Conservation (phyloP, 2,888 invertebrate species). For the Siphonodentalium dalli region DNA sequence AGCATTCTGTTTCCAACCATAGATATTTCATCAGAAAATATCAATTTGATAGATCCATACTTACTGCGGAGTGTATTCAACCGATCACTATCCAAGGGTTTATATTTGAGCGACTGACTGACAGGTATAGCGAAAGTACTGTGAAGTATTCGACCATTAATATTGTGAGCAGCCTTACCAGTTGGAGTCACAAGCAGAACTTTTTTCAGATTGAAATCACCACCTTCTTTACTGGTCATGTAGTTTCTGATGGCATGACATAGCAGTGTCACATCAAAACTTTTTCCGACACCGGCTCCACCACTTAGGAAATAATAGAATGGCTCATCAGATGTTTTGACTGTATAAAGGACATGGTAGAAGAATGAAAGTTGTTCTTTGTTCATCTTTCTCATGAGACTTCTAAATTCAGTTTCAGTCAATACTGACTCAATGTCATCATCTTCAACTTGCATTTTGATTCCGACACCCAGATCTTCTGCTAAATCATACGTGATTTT, state of each 20-base stretch:
- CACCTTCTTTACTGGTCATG: too few relatives aligned
- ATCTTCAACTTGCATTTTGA: conserved; percentile 9
- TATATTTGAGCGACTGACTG: too few relatives aligned
- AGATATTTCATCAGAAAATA: conserved; percentile 32
- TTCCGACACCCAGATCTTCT: conserved; percentile 18
- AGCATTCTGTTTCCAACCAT: conserved; percentile 33
- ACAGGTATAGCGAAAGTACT: too few relatives aligned
- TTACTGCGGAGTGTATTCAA: conserved; percentile 4
- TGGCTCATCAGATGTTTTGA: conserved; percentile 21
- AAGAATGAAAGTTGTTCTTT: conserved; percentile 23
- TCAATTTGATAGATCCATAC: conserved; percentile 14
- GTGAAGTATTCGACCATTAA: too few relatives aligned
- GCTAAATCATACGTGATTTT: conserved; percentile 15
- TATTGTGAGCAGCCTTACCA: too few relatives aligned
- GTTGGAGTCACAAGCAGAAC: too few relatives aligned
- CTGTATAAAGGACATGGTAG: conserved; percentile 17
- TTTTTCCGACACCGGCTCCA: conserved; percentile 35
- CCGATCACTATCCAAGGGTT: too few relatives aligned
- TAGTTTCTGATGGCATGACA: too few relatives aligned
- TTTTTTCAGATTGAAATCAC: too few relatives aligned
- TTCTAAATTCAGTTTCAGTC: conserved; percentile 17
- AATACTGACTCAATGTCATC: conserved; percentile 8
- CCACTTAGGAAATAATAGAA: conserved; percentile 29
- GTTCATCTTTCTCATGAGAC: conserved; percentile 20
- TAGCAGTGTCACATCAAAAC: conserved; percentile 15